Conservation (phyloP, 2,888 invertebrate genomes). For the Melieria omissa region DNA sequence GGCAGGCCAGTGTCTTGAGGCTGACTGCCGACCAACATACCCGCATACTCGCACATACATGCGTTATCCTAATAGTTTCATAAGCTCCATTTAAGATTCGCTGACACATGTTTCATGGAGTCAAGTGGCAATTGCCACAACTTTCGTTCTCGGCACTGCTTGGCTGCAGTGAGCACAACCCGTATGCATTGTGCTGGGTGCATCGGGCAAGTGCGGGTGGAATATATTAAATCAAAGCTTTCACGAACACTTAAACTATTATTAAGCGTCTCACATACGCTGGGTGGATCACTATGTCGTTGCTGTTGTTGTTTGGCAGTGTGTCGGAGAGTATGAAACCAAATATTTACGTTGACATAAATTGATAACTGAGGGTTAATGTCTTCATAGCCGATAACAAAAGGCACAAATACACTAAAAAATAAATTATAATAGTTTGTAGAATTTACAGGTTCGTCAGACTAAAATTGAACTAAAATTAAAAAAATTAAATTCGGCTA, state of each 20-base stretch:
- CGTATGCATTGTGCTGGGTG: conserved; percentile 18
- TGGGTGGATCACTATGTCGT: neutral
- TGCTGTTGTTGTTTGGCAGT: conserved; percentile 6
- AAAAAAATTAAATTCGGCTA: too few species aligned
- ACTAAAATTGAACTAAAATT: too few species aligned
- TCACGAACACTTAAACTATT: conserved; percentile 54
- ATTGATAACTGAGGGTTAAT: conserved; percentile 49
- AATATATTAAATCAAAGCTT: conserved; percentile 56
- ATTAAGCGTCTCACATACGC: conserved; percentile 41
- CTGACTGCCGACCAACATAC: conserved; percentile 32
- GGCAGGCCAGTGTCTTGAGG: conserved; percentile 30
- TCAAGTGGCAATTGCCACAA: conserved; percentile 56
- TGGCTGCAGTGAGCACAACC: conserved; percentile 4
- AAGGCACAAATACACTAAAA: too few species aligned
- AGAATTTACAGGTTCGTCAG: conserved; percentile 30
- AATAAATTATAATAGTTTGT: too few species aligned
- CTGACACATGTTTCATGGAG: conserved; percentile 65
- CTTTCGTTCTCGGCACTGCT: conserved; percentile 29
- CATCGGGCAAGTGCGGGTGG: conserved; percentile 38
- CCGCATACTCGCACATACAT: neutral
- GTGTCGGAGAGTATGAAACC: conserved; percentile 29
- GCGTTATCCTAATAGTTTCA: conserved; percentile 61
- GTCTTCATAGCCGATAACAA: conserved; percentile 51
- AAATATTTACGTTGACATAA: conserved; percentile 63
- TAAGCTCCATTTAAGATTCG: conserved; percentile 66